A percentile compares a stretch with the other conserved stretches of the same genome.
phyloP scores from a whole-genome alignment of 30 jellyfish, hydroid and myxozoan genomes.

The Hydractinia symbiolongicarpus region DNA sequence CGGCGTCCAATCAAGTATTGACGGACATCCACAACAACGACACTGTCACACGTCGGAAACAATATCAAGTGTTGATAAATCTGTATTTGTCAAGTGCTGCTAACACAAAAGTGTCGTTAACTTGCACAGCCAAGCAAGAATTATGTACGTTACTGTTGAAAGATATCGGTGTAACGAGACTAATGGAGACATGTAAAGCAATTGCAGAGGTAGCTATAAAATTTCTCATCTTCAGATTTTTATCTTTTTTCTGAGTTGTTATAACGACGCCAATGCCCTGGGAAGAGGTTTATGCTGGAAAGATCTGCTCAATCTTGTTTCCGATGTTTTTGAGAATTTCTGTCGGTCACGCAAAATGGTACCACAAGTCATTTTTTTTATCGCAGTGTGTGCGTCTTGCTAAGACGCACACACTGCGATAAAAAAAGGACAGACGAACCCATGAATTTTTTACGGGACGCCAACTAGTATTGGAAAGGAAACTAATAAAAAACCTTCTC shows the following conservation, averaged over 20 bases:
- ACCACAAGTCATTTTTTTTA: not conserved
- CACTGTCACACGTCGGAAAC: conserved; percentile 46
- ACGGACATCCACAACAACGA: conserved; percentile 36
- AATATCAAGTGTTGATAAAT: conserved; percentile 50
- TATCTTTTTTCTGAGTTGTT: not conserved
- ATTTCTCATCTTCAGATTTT: not conserved
- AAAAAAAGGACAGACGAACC: too few species aligned
- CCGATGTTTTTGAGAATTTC: too few species aligned
- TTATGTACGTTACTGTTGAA: conserved; percentile 43
- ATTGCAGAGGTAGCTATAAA: conserved; percentile 44
- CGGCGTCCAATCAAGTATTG: conserved; percentile 59
- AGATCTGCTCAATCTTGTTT: not conserved
- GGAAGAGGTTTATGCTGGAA: not conserved
- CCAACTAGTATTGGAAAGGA: too few species aligned
- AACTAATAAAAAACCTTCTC: too few species aligned
- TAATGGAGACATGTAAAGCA: conserved; percentile 52
- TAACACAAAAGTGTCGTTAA: conserved; percentile 41
- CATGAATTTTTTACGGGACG: too few species aligned
- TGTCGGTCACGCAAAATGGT: too few species aligned
- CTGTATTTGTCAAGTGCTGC: conserved; percentile 45
- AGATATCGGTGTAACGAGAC: conserved; percentile 45
- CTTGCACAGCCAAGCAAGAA: conserved; percentile 17
- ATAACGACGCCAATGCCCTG: not conserved
- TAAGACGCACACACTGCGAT: too few species aligned
- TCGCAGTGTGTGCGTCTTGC: not conserved